Evolutionary conservation across 2,888 invertebrate genomes (phyloP).

Genomic region (Aleiodes alternator): DNA sequence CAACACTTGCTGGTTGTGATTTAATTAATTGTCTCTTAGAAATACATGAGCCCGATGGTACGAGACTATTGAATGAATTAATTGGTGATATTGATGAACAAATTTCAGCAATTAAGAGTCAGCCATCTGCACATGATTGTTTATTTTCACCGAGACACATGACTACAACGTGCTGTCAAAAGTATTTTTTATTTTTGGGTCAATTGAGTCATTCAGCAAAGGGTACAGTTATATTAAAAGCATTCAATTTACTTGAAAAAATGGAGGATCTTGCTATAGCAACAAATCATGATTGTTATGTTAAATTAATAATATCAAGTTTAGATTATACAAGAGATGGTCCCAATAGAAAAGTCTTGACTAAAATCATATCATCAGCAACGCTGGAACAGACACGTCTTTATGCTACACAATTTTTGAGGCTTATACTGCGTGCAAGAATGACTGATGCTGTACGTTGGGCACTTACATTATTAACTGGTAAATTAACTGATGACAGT

Average conservation of each 20-base stretch:
- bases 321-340: conserved; percentile 90
- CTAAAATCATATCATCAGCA: conserved; percentile 77
- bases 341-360: conserved; percentile 81
- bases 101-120: conserved; percentile 83
- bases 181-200: conserved; percentile 96
- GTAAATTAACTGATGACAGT: conserved; percentile 90
- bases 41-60: conserved; percentile 83
- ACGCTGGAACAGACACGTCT: conserved; percentile 80
- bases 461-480: conserved; percentile 90
- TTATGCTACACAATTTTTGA: conserved; percentile 94
- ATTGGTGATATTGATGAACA: conserved; percentile 88
- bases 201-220: conserved; percentile 85
- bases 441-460: conserved; percentile 87
- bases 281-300: conserved; percentile 93
- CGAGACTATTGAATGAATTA: conserved; percentile 85
- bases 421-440: conserved; percentile 88
- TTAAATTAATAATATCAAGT: conserved; percentile 94
- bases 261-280: conserved; percentile 87
- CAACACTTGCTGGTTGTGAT: conserved; percentile 83
- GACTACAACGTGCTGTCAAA: conserved; percentile 92
- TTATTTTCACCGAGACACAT: conserved; percentile 92
- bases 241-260: conserved; percentile 69
- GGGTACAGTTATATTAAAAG: conserved; percentile 84
- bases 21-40: conserved; percentile 85
- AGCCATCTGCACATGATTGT: conserved; percentile 89